These are phyloP conservation scores for Clostera curtula DNA, from an alignment of 2,888 invertebrate species.

Conservation along the genomic window DNA sequence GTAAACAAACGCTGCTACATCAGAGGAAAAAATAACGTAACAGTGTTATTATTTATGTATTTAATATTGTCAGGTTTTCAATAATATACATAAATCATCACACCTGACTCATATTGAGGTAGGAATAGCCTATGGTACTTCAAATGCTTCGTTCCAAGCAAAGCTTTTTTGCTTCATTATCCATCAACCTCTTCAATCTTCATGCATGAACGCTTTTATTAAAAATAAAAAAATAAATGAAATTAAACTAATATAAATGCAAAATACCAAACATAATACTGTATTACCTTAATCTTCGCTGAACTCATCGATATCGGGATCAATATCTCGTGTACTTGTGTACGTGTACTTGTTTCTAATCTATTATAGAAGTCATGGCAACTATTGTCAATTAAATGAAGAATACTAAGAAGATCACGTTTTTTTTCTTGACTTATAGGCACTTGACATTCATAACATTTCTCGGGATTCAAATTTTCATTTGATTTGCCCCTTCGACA, in stretches of 20 bases:
- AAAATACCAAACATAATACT: background rate
- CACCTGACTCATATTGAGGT: no score
- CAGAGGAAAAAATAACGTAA: no score
- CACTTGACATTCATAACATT: conserved; percentile 5
- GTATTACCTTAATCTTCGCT: conserved; percentile 1
- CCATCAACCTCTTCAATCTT: no score
- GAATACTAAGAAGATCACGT: conserved; percentile 3
- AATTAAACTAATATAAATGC: background rate
- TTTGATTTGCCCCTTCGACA: conserved; percentile 6
- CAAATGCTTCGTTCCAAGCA: no score
- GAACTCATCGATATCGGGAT: conserved; percentile 2
- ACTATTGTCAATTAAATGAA: conserved; percentile 5
- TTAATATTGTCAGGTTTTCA: no score
- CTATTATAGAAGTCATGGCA: conserved; percentile 4
- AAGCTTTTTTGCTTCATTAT: no score
- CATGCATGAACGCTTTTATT: no score
- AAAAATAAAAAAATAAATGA: no score
- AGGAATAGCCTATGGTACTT: no score
- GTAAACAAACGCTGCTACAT: no score
- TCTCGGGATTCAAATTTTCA: conserved; percentile 4
- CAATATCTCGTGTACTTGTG: background rate
- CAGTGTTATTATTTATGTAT: no score
- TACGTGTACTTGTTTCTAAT: background rate
- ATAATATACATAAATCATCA: no score
- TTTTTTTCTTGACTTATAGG: conserved; percentile 6